A percentile compares a stretch with the other conserved stretches of the same genome.
phyloP scores from a whole-genome alignment of 2,113 vertebrate species.

The Microtus pennsylvanicus region DNA sequence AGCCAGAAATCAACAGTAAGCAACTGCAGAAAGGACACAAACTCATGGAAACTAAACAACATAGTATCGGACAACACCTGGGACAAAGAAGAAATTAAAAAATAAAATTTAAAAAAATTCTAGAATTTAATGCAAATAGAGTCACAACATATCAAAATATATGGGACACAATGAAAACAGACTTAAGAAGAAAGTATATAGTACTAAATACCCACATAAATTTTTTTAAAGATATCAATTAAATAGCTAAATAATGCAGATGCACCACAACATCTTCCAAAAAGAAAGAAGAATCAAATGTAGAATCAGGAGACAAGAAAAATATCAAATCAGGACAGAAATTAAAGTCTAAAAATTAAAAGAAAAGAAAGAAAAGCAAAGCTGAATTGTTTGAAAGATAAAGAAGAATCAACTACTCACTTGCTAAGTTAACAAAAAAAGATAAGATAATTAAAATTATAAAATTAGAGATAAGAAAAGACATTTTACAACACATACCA shows the following conservation, averaged over 20 bases:
- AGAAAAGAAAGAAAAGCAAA: not conserved
- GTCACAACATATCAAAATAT: not conserved
- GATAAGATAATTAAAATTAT: not conserved
- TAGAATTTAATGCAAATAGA: not conserved
- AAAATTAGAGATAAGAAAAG: not conserved
- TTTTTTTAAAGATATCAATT: not conserved
- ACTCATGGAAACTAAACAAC: not conserved
- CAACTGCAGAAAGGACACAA: not conserved
- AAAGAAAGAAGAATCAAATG: not conserved
- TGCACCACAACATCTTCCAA: not conserved
- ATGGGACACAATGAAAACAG: not conserved
- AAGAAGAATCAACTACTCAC: not conserved
- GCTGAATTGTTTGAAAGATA: not conserved
- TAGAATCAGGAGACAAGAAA: not conserved
- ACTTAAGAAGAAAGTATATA: not conserved
- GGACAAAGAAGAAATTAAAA: not conserved
- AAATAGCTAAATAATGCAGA: not conserved
- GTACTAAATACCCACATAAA: not conserved
- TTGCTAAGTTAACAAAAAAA: too few relatives aligned
- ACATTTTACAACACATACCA: not conserved
- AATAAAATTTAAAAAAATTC: not conserved
- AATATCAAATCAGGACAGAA: not conserved
- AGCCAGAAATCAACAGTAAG: not conserved
- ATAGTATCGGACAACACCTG: not conserved
- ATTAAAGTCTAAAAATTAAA: not conserved